phyloP scores from a whole-genome alignment of 2,797 vertebrate species.

The Danio albolineatus region DNA sequence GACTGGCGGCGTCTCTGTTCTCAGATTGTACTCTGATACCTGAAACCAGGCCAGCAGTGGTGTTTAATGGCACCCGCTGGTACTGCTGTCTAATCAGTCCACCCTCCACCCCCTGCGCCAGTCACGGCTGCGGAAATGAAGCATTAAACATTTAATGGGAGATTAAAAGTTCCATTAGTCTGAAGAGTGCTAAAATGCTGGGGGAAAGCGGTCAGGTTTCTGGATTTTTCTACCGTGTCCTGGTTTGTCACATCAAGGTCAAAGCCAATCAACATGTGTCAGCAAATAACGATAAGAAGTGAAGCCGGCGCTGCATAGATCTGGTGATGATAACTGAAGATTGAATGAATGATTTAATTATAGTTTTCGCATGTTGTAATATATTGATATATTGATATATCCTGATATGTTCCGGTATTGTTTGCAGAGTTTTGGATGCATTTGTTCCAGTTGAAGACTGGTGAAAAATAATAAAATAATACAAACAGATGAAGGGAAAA shows the following conservation, averaged over 20 bases:
- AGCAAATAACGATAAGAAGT: constrained; percentile 17
- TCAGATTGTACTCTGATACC: constrained; percentile 37
- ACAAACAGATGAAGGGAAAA: no score
- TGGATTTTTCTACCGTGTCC: constrained; percentile 29
- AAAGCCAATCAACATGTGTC: constrained; percentile 16
- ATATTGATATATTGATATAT: background rate
- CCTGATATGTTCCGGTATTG: background rate
- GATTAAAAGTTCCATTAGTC: constrained; percentile 66
- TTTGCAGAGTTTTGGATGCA: background rate
- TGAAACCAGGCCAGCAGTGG: constrained; percentile 40
- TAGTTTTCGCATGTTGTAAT: background rate
- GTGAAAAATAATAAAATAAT: no score
- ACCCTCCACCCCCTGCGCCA: constrained; percentile 39
- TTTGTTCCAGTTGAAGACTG: no score
- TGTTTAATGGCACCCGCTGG: constrained; percentile 55
- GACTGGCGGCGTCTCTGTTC: constrained; percentile 13
- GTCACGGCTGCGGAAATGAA: constrained; percentile 54
- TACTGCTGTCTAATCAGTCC: constrained; percentile 56
- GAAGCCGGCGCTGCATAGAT: background rate
- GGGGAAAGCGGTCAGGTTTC: constrained; percentile 21
- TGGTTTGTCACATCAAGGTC: constrained; percentile 44
- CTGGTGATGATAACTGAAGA: constrained; percentile 5
- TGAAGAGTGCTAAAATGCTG: constrained; percentile 59
- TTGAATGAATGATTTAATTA: constrained; percentile 12
- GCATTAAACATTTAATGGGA: constrained; percentile 71